phyloP scores from a whole-genome alignment of 1,140 invertebrate genomes.

The Drosophila tristis region DNA sequence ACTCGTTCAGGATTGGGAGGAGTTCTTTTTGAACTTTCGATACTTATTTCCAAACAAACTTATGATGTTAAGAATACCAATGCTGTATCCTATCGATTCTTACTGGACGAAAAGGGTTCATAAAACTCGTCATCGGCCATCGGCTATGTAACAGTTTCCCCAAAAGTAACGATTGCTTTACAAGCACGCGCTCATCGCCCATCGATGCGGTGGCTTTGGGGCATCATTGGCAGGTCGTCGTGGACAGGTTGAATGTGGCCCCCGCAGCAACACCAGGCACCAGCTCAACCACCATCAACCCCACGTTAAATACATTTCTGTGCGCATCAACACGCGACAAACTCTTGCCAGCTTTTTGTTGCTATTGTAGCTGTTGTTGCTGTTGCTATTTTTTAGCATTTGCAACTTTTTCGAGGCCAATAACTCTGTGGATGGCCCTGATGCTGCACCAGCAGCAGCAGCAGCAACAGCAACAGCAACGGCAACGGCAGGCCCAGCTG shows the following conservation, averaged over 20 bases:
- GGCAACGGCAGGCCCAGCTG: constrained; percentile 41
- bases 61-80: not conserved
- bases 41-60: no score
- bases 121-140: no score
- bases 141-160: no score
- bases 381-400: constrained; percentile 68
- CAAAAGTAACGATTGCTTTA: no score
- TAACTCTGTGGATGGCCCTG: constrained; percentile 77
- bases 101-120: no score
- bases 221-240: constrained; percentile 56
- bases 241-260: constrained; percentile 45
- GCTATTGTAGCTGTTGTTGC: constrained; percentile 37
- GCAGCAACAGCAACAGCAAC: constrained; percentile 23
- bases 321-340: constrained; percentile 71
- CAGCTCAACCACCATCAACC: constrained; percentile 14
- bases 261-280: not conserved
- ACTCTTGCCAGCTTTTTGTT: constrained; percentile 49
- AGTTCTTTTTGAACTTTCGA: not conserved
- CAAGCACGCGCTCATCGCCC: constrained; percentile 26
- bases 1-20: constrained; percentile 17
- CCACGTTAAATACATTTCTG: constrained; percentile 70
- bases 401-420: constrained; percentile 77
- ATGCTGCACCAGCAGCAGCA: constrained; percentile 54
- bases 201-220: constrained; percentile 25
- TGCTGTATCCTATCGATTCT: no score